phyloP scores from a whole-genome alignment of 2,888 invertebrate species.

The Artemia sinica region DNA sequence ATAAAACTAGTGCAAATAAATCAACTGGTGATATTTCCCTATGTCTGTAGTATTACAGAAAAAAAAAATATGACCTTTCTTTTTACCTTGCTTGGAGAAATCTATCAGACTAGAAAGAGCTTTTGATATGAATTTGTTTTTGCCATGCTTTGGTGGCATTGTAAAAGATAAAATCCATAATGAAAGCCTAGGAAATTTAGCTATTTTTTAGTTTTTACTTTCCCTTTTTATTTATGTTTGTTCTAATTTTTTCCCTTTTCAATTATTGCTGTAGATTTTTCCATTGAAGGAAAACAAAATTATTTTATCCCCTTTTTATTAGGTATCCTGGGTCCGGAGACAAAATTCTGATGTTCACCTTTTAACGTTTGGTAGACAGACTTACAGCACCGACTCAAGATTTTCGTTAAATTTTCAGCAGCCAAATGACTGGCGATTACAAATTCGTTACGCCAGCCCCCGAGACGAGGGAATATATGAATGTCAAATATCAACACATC shows the following conservation, averaged over 20 bases:
- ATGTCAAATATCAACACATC: slow-evolving; percentile 61
- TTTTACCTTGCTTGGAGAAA: too few species aligned
- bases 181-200: background rate
- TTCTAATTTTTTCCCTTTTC: background rate
- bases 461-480: slow-evolving; percentile 60
- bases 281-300: slow-evolving; percentile 5
- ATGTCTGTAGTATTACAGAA: too few species aligned
- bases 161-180: background rate
- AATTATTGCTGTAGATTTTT: too few species aligned
- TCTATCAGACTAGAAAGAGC: too few species aligned
- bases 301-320: slow-evolving; percentile 22
- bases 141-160: too few species aligned
- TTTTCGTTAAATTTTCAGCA: slow-evolving; percentile 50
- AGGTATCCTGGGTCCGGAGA: slow-evolving; percentile 50
- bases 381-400: slow-evolving; percentile 38
- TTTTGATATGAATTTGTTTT: too few species aligned
- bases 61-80: too few species aligned
- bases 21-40: too few species aligned
- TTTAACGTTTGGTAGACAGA: slow-evolving; percentile 45
- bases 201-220: background rate
- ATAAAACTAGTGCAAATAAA: too few species aligned
- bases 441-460: slow-evolving; percentile 52
- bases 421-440: slow-evolving; percentile 58
- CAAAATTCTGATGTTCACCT: slow-evolving; percentile 46
- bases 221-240: background rate